phyloP scores from a whole-genome alignment of 2,888 invertebrate species.

The Xylophagus ater region DNA sequence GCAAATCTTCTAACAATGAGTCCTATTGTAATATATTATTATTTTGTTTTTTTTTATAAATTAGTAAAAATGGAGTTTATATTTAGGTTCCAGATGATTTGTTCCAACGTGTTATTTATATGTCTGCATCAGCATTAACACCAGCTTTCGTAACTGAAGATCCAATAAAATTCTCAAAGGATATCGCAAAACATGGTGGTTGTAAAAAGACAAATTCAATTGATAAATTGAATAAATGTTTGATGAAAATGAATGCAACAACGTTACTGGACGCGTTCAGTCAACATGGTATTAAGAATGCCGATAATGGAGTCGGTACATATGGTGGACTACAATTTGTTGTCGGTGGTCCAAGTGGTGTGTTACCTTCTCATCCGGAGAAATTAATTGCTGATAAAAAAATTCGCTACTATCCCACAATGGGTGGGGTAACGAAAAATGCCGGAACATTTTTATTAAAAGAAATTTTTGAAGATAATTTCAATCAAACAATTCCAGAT shows the following conservation, averaged over 20 bases:
- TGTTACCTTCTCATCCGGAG: slow-evolving; percentile 31
- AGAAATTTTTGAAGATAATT: slow-evolving; percentile 34
- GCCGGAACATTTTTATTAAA: slow-evolving; percentile 23
- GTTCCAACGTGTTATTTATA: slow-evolving; percentile 42
- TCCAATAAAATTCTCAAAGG: slow-evolving; percentile 35
- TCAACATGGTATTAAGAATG: slow-evolving; percentile 31
- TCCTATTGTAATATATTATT: slow-evolving; percentile 29
- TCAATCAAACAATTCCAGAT: slow-evolving; percentile 31
- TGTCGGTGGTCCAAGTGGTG: slow-evolving; percentile 33
- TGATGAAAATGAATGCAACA: slow-evolving; percentile 27
- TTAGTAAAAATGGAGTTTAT: neutral
- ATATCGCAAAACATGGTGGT: slow-evolving; percentile 31
- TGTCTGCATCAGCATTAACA: slow-evolving; percentile 43
- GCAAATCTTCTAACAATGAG: slow-evolving; percentile 39
- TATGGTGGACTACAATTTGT: slow-evolving; percentile 34
- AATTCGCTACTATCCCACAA: slow-evolving; percentile 30
- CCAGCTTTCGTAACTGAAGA: slow-evolving; percentile 42
- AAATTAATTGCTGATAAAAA: slow-evolving; percentile 19
- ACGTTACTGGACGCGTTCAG: slow-evolving; percentile 29
- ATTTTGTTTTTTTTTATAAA: slow-evolving; percentile 4
- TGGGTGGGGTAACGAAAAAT: slow-evolving; percentile 34
- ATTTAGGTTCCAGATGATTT: slow-evolving; percentile 32
- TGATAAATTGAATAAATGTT: slow-evolving; percentile 28
- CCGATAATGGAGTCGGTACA: slow-evolving; percentile 28
- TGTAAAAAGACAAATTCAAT: slow-evolving; percentile 26